Evolutionary conservation across 1,140 invertebrate species (phyloP), one percentile per base, ranked within the genome.

Genomic region (Calliopsis andreniformis): DNA sequence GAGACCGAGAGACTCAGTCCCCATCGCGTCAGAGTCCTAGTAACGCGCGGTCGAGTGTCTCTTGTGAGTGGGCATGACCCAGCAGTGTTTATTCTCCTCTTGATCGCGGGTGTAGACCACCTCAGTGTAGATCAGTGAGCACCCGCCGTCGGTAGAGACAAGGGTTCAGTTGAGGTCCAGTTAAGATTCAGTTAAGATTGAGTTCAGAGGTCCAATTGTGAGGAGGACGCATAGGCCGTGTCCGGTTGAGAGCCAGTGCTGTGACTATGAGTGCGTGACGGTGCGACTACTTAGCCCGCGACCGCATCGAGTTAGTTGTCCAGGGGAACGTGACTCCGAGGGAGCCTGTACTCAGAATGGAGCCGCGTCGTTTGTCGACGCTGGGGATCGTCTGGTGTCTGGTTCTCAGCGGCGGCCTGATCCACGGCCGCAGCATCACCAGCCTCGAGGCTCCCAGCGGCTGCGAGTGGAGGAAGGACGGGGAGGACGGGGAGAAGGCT

Each of bases 391-490:
- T 47, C 62, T 89, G 67, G 58, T 84, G 69, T 25, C 85, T 80
- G 71, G 85, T 79, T 47, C 84, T 70, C 55, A 56, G 51, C 51
- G 30, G 18, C 12, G 51, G 30, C 1, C 25, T 14, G 51, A 64
- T 55, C 14, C 25, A 70, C 49, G 84, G 86, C 10, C 85, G 88
- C 25, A 90, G 90, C 80, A 89, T 89, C 72, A 90, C 87, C 67
- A 90, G 87, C 42, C 85, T 89, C 73, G 91, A 91, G 79, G 93
- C 94, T 45, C 94, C 95, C 55, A 93, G 92, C 88, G 95, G 95
- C 88, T 95, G 95, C 91, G 92, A 94, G 87, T 95, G 95, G 95
- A 93, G 76, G 12, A 89, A 81, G 71, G 83, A 88, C 25, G 80
- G 81, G 8, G 75, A 80, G 0, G 82, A 85, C 23, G 85, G 94